Evolutionary conservation across 1,140 invertebrate species (phyloP), one percentile per base, ranked within the genome.

Genomic region (Anastrepha ludens): DNA sequence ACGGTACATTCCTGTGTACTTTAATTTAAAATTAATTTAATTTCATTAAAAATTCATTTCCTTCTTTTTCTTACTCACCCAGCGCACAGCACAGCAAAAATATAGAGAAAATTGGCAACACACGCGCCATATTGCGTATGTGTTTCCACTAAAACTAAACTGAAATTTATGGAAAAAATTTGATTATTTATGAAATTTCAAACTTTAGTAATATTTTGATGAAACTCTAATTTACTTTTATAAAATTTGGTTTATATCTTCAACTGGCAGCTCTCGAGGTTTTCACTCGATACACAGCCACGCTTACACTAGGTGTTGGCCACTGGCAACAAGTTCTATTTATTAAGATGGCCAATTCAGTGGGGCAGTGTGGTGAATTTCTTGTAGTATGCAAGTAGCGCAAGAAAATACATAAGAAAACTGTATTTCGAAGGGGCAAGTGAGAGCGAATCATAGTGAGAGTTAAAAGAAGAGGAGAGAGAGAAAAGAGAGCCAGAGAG

Each of bases 261-360:
- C 29, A 81, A 87, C 87, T 62, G 87, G 87, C 78, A 78, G 88
- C 88, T 87, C 44, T 81, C 74, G 74, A 86, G 65, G 88, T 88
- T 93, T 90, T 91, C 91, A 90, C 91, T 91, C 91, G 91, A 93
- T 91, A 93, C 91, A 93, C 92, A 93, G 91, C 91, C 91, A 92
- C 92, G 91, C 89, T 92, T 92, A 91, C 91, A 93, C 92, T 93
- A 93, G 92, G 91, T 93, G 92, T 93, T 93, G 92, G 90, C 91
- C 90, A 89, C 86, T 89, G 85, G 88, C 89, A 90, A 90, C 91
- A 90, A 91, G 92, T 93, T 92, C 92, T 93, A 93, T 93, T 93
- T 93, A 93, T 93, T 90, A 93, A 93, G 92, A 91, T 89, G 81
- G 65, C 85, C 87, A 88, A 88, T 60, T 74, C 39, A 15, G 55